Base-by-base conservation (phyloP, 2,888 invertebrate genomes). In the Erebia palarica region DNA sequence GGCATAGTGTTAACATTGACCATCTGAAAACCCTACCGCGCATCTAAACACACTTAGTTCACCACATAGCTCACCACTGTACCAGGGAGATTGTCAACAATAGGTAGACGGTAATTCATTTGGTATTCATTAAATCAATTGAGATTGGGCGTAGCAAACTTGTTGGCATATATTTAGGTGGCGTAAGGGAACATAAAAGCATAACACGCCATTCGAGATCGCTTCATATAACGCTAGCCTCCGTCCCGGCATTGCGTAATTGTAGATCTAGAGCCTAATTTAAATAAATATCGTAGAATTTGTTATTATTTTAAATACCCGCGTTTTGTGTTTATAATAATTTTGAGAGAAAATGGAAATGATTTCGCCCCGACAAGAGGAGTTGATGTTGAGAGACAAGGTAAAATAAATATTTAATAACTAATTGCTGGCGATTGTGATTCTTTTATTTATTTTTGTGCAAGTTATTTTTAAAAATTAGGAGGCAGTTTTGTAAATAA, bases 321-420 rank as follows among this genome's bases (percentile, higher is more conserved):
- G 63, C 7, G 47, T 3, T 14, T 63, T 14, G 63, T 63, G 63
- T 49, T 36, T 60, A 16, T 16, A 21, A 63, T 63, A 49, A 49
- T 21, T 49, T 49, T 21, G 18, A 49, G 18, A 14, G 3, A 63
- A 49, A 47, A 63, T 63, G 63, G 63, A 63, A 49, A 63, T 63
- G 63, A 7, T 63, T 49, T 21, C 63, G 14, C 63, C 63, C 21
- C 49, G 21, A 21, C 63, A 49, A 49, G 63, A 63, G 47, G 63
- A 63, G 49, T n/a, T 49, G 3, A 14, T 63, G 21, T 21, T 14
- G 13, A 63, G 47, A 21, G 14, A 63, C 21, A 63, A 63, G 60
- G 60, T 63, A 63, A 63, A 61, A 44, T 44, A 44, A 18, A 16
- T 16, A 44, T 16, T 21, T 63, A 13, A 49, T 14, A 61, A 16